phyloP scores from a whole-genome alignment of 2,888 invertebrate species.

The Oxystoma pomonae region DNA sequence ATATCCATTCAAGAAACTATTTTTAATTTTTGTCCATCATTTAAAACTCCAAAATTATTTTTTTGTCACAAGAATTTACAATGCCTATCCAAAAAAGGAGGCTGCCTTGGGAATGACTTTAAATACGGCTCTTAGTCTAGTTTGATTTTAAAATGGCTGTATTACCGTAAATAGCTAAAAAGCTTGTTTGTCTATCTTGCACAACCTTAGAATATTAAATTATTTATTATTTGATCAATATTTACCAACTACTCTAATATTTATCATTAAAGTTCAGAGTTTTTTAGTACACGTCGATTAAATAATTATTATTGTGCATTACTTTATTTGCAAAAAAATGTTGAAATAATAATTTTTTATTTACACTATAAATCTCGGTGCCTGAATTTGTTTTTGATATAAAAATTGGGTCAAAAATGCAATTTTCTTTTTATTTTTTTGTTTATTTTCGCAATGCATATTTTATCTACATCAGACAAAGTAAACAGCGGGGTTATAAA shows the following conservation, averaged over 20 bases:
- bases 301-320: constrained; percentile 13
- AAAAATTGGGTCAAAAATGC: constrained; percentile 32
- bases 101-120: too few species aligned
- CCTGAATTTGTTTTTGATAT: constrained; percentile 29
- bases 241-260: not conserved
- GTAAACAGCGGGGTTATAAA: constrained; percentile 29
- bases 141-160: too few species aligned
- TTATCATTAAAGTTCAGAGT: constrained; percentile 8
- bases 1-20: too few species aligned
- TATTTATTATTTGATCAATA: not conserved
- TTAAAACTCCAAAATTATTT: too few species aligned
- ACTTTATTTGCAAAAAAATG: constrained; percentile 4
- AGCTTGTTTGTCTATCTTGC: not conserved
- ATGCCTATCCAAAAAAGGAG: too few species aligned
- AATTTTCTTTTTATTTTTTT: constrained; percentile 30
- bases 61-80: too few species aligned
- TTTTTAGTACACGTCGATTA: constrained; percentile 14
- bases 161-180: too few species aligned
- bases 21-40: too few species aligned
- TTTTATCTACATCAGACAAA: constrained; percentile 35
- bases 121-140: too few species aligned
- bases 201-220: not conserved
- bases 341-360: constrained; percentile 24
- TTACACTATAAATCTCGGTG: constrained; percentile 25
- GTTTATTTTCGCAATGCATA: constrained; percentile 32